These are phyloP conservation scores for Acleris holmiana DNA, from an alignment of 2,888 invertebrate species.

Conservation along the genomic window DNA sequence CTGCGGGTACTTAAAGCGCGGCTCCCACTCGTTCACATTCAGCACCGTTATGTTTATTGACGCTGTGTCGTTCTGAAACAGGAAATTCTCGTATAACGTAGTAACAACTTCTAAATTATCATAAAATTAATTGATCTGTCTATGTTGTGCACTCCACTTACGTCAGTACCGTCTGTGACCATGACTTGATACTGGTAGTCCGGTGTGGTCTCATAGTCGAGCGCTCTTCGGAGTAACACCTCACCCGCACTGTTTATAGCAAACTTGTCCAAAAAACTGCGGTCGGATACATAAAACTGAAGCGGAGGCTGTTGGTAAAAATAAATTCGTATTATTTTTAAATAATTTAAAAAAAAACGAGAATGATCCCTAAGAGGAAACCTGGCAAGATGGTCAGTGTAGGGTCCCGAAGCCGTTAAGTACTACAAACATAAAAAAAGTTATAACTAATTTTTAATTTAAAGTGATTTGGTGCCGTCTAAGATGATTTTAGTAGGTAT, in stretches of 20 bases:
- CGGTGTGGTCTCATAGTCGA: slow-evolving; percentile 91
- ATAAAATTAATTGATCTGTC: background rate
- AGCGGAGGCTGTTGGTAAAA: slow-evolving; percentile 80
- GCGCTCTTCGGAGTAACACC: slow-evolving; percentile 87
- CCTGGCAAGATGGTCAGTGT: no score
- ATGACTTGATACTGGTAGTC: slow-evolving; percentile 91
- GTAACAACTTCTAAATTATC: background rate
- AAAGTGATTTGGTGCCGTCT: no score
- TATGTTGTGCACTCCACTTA: slow-evolving; percentile 62
- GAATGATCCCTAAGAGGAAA: no score
- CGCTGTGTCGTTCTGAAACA: slow-evolving; percentile 91
- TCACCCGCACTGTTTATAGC: slow-evolving; percentile 92
- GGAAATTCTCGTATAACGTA: no score
- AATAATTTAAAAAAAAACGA: no score
- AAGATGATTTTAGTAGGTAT: no score
- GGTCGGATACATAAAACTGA: slow-evolving; percentile 90
- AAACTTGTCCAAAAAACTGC: slow-evolving; percentile 89
- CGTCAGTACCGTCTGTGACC: slow-evolving; percentile 91
- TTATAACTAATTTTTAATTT: no score
- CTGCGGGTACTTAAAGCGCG: slow-evolving; percentile 93
- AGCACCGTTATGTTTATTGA: slow-evolving; percentile 91
- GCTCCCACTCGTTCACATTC: slow-evolving; percentile 97
- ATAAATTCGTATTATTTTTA: no score
- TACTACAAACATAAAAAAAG: no score
- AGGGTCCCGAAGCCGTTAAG: no score